phyloP scores from a whole-genome alignment of 1,140 invertebrate species.

The Drosophila ironensis region DNA sequence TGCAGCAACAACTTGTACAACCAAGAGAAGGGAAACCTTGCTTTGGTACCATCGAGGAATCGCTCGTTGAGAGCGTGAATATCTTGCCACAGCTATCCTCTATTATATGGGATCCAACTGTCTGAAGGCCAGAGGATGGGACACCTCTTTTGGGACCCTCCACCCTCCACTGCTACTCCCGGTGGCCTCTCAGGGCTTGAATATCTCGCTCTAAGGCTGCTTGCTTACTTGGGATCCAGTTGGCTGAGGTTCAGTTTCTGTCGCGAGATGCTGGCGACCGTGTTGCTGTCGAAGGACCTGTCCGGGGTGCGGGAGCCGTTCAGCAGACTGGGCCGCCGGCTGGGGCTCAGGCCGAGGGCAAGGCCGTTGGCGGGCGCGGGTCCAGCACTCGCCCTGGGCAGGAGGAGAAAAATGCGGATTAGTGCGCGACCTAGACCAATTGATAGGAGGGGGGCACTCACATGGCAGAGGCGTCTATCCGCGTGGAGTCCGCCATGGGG shows the following conservation, averaged over 20 bases:
- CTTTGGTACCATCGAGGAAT: too few relatives aligned
- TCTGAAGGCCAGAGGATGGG: too few relatives aligned
- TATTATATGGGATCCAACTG: too few relatives aligned
- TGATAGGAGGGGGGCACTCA: slow-evolving; percentile 15
- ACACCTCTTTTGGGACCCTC: too few relatives aligned
- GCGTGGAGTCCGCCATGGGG: slow-evolving; percentile 76
- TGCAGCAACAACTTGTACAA: too few relatives aligned
- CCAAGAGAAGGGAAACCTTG: too few relatives aligned
- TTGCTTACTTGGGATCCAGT: slow-evolving; percentile 66
- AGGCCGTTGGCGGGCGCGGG: not conserved
- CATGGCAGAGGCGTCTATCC: slow-evolving; percentile 46
- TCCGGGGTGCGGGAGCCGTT: slow-evolving; percentile 18
- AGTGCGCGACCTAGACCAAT: not conserved
- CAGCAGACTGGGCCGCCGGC: not conserved
- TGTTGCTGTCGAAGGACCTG: slow-evolving; percentile 6
- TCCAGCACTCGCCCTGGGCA: not conserved
- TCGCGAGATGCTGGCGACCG: slow-evolving; percentile 22
- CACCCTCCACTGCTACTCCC: too few relatives aligned
- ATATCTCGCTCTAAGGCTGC: not conserved
- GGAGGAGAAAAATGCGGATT: not conserved
- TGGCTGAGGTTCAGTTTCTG: slow-evolving; percentile 67
- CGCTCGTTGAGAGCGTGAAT: too few relatives aligned
- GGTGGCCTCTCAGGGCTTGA: too few relatives aligned
- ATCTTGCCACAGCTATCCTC: too few relatives aligned
- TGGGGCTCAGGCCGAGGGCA: slow-evolving; percentile 13